Conservation (phyloP, 92 coral and sea anemone species). For the Anthopleura xanthogrammica region DNA sequence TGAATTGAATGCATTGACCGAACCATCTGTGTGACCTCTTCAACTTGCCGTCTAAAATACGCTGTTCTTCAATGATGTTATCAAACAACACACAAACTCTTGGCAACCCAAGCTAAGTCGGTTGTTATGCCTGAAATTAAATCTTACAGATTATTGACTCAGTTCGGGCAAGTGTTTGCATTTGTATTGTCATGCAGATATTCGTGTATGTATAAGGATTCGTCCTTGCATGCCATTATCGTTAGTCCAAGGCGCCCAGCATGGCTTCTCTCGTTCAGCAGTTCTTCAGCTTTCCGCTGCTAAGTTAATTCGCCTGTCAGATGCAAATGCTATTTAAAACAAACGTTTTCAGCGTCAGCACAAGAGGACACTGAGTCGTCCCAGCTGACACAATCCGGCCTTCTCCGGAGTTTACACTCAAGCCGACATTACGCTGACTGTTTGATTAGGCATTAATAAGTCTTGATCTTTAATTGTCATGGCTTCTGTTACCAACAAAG, state of each 20-base stretch:
- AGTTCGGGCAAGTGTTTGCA: constrained; percentile 8
- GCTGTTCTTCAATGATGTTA: neutral
- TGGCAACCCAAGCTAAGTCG: neutral
- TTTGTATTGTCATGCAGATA: constrained; percentile 26
- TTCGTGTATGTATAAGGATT: neutral
- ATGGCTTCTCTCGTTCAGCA: neutral
- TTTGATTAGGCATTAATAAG: constrained; percentile 6
- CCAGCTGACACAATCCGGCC: neutral
- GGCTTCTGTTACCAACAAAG: constrained; percentile 29
- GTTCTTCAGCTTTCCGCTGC: constrained; percentile 1
- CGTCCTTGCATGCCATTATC: constrained; percentile 1
- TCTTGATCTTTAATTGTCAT: neutral
- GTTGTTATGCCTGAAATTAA: constrained; percentile 23
- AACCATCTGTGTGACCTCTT: neutral
- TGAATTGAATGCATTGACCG: neutral
- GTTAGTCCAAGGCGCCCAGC: constrained; percentile 1
- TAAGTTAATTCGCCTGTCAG: neutral
- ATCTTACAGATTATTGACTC: constrained; percentile 22
- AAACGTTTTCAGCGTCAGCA: neutral
- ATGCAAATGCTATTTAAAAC: neutral
- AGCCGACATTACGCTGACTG: neutral
- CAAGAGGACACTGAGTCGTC: neutral
- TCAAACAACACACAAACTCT: constrained; percentile 1
- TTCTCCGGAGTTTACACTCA: neutral
- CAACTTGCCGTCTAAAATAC: neutral